Base-by-base conservation (phyloP, 1,140 invertebrate genomes). In the Drosophila kikkawai region DNA sequence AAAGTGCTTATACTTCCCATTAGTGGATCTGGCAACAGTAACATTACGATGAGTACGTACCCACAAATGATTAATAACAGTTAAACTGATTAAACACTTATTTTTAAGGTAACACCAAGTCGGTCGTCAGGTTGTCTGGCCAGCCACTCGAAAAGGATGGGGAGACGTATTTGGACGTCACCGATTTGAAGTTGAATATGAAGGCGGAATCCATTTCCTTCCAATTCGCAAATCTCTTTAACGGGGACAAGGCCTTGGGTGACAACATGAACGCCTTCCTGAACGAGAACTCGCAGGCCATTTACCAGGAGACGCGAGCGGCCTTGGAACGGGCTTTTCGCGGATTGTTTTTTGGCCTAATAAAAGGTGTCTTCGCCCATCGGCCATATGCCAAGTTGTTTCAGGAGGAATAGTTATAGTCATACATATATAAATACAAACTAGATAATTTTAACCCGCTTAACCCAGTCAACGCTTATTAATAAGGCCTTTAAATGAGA, bases 201-300 rank as follows among this genome's bases (percentile, higher is more conserved):
- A 63, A 42, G 34, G 56, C 73, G 0, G 51, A 44, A 26, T 7
- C 57, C 11, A 26, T 68, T 7, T 34, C 59, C 15, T 81, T 81
- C 26, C 26, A 87, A 8, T 90, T 94, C 8, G 55, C 75, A 2
- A 93, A 93, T 76, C 76, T 94, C 0, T 94, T 93, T 48, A 93
- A 93, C 71, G 93, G 93, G 0, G 92, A 94, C 60, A 91, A 93
- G 65, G 70, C 82, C 0, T 57, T 94, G 47, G 91, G 82, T 1
- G 87, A 92, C 34, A 87, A 68, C 17, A 93, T 95, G 93, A 95
- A 95, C 82, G 75, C 83, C 17, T 95, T 95, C 77, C 71, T 95
- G 11, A 95, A 95, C 82, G 94, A 95, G 34, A 95, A 95, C 70
- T 95, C 94, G 94, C 60, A 93, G 47, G 93, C 93, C 22, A 83